Evolutionary conservation across 1,140 invertebrate species (phyloP).

Genomic region (Calliopsis andreniformis): DNA sequence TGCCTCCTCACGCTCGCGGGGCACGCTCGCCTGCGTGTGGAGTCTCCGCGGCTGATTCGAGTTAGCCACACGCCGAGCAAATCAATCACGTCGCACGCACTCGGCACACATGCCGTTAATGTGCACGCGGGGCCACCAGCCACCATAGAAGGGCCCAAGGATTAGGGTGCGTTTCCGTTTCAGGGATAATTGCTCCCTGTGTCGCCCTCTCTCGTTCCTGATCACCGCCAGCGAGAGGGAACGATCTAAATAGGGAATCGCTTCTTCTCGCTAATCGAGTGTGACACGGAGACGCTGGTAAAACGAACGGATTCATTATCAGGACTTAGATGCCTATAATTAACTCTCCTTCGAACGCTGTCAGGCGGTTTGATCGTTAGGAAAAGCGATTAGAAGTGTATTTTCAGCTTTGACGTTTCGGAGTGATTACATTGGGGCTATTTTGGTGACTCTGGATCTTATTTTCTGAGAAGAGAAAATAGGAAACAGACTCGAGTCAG

Average conservation of each 20-base stretch:
- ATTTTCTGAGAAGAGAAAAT: too few relatives aligned
- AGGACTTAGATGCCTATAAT: background rate
- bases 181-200: constrained; percentile 67
- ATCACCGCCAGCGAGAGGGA: constrained; percentile 8
- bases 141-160: constrained; percentile 54
- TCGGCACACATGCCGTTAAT: constrained; percentile 77
- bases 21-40: too few relatives aligned
- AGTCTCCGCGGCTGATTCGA: constrained; percentile 61
- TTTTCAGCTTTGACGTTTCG: too few relatives aligned
- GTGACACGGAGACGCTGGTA: background rate
- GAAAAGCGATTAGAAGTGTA: too few relatives aligned
- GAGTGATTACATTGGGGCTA: background rate
- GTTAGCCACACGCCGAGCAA: constrained; percentile 74
- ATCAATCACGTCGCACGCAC: constrained; percentile 78
- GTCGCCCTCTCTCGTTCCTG: constrained; percentile 13
- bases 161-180: constrained; percentile 73
- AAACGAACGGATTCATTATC: background rate
- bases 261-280: background rate
- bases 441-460: background rate
- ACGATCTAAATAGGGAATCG: constrained; percentile 24
- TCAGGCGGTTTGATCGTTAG: constrained; percentile 1
- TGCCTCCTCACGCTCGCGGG: too few relatives aligned
- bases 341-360: background rate
- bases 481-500: too few relatives aligned
- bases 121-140: constrained; percentile 72